Base-by-base conservation (phyloP, 2,888 invertebrate species). In the Plagodis dolabraria region DNA sequence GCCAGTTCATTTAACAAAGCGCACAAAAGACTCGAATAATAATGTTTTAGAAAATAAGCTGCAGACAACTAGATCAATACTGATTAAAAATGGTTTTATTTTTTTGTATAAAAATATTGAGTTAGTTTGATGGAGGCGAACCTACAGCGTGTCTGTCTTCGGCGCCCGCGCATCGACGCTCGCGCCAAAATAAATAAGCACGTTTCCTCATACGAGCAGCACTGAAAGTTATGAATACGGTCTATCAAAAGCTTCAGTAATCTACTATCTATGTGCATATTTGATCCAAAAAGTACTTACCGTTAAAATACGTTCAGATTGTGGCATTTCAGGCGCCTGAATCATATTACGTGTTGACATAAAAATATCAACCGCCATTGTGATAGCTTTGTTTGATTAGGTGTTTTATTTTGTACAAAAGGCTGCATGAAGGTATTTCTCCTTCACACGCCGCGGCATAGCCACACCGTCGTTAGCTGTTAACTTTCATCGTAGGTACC, bases 131-230 rank as follows among this genome's bases (percentile, higher is more conserved):
- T 86, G 75, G 81, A 82, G 69, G 80, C 79, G 82, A 87, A 82
- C 22, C 22, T 22, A 85, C 83, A 72, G 79, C 80, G 72, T 80
- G 76, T 91, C 89, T 85, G 86, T 89, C 90, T 86, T 87, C 91
- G 83, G 74, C 81, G 83, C 75, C 69, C 72, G 85, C 86, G 85
- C 87, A 91, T 90, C 82, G 74, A 68, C 69, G 74, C 78, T 64
- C 71, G 79, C 74, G 89, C 89, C 90, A 91, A 91, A 81, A 86
- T 86, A 91, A 92, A 91, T 88, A 92, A 87, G 79, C 86, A 76
- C 74, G 76, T 73, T 64, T 80, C 74, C 71, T 72, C 63, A 68
- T 72, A 64, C 70, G 68, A 47, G 64, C 63, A 65, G 60, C 66
- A 68, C 72, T 70, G 68, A 71, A 75, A 69, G 71, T 71, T 73